Conservation (phyloP, 2,113 vertebrate genomes). For the Indicator maculatus region DNA sequence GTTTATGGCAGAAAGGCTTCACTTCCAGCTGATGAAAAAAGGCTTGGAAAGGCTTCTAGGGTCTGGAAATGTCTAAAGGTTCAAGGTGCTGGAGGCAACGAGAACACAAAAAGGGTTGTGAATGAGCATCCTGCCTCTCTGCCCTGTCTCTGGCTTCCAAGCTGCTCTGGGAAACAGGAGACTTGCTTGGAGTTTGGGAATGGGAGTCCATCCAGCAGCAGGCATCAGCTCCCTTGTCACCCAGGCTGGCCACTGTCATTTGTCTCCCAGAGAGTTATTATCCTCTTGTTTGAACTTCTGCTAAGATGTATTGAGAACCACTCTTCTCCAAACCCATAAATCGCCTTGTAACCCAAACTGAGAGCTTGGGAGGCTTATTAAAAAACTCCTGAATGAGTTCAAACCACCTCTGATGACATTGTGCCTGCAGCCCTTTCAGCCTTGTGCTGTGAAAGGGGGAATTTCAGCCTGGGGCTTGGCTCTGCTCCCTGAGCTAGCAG, state of each 20-base stretch:
- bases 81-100: rapidly evolving
- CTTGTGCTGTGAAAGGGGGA: background rate
- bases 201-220: background rate
- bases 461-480: background rate
- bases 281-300: background rate
- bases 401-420: background rate
- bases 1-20: background rate
- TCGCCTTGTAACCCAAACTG: background rate
- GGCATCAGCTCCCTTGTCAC: background rate
- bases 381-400: background rate
- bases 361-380: background rate
- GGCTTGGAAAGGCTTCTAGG: background rate
- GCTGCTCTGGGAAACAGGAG: background rate
- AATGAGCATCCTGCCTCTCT: background rate
- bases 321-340: background rate
- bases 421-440: background rate
- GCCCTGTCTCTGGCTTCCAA: background rate
- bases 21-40: background rate
- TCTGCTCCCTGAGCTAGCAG: background rate
- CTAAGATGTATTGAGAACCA: background rate
- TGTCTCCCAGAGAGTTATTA: background rate
- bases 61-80: background rate
- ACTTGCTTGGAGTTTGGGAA: rapidly evolving
- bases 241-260: background rate
- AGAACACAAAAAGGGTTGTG: rapidly evolving